These are phyloP conservation scores for Semicossyphus pulcher DNA, from an alignment of 2,113 vertebrate species.

Conservation along the genomic window DNA sequence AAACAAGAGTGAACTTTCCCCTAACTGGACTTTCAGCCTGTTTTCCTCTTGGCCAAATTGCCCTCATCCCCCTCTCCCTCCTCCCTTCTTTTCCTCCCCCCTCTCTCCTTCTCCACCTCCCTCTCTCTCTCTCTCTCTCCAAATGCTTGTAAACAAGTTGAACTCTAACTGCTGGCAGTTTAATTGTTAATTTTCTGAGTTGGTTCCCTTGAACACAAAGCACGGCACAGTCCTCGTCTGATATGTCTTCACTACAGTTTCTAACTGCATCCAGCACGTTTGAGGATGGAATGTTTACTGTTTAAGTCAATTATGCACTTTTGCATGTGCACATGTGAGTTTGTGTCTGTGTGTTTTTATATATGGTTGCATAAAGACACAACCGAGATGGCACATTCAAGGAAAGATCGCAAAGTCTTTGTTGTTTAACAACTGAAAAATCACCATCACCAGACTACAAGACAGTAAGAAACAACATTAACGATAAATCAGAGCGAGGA, in stretches of 20 bases:
- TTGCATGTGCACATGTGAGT: conserved; percentile 6
- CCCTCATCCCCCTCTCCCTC: conserved; percentile 63
- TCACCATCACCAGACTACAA: not conserved
- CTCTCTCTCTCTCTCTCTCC: conserved; percentile 42
- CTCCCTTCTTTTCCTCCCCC: conserved; percentile 42
- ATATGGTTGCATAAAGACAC: conserved; percentile 4
- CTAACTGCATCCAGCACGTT: conserved; percentile 20
- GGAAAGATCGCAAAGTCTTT: not conserved
- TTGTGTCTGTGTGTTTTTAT: not conserved
- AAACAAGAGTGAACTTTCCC: conserved; percentile 85
- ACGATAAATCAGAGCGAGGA: not conserved
- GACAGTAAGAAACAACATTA: not conserved
- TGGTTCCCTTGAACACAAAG: conserved; percentile 72
- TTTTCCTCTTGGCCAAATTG: conserved; percentile 74
- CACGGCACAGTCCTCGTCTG: conserved; percentile 47
- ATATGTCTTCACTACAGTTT: conserved; percentile 22
- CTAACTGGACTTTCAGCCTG: conserved; percentile 87
- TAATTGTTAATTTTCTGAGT: conserved; percentile 87
- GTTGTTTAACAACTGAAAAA: not conserved
- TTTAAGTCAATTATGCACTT: conserved; percentile 65
- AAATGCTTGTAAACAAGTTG: conserved; percentile 87
- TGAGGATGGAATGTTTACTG: conserved; percentile 44
- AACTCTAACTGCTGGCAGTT: conserved; percentile 84
- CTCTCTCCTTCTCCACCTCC: conserved; percentile 38
- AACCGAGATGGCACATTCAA: not conserved